A percentile compares a stretch with the other conserved stretches of the same genome.
Conservation (phyloP, 2,888 invertebrate species). For the Mesorhabditis sp. region DNA sequence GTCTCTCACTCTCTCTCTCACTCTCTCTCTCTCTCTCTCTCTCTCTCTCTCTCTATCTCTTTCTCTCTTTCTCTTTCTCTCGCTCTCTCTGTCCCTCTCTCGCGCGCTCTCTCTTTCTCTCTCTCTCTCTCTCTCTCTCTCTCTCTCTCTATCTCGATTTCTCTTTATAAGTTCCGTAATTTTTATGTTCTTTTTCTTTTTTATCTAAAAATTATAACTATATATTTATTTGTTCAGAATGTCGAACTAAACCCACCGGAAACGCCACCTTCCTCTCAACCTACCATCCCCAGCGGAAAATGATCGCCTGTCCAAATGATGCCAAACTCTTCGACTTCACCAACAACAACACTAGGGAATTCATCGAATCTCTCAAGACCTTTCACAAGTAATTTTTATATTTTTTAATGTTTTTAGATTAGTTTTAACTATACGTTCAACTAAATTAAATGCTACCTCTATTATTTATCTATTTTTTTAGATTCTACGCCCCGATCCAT, state of each 20-base stretch:
- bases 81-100: too few species aligned
- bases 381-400: conserved; percentile 35
- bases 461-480: conserved; percentile 17
- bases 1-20: too few species aligned
- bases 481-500: conserved; percentile 51
- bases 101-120: too few species aligned
- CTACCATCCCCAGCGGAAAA: background rate
- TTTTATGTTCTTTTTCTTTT: background rate
- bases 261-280: background rate
- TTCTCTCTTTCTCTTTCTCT: too few species aligned
- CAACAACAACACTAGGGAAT: conserved; percentile 34
- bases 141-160: too few species aligned
- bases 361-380: conserved; percentile 29
- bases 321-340: conserved; percentile 43
- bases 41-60: too few species aligned
- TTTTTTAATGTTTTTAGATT: background rate
- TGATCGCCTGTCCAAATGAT: conserved; percentile 48
- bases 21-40: too few species aligned
- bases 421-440: too few species aligned
- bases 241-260: background rate
- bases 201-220: background rate
- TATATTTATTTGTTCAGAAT: background rate
- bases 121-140: too few species aligned
- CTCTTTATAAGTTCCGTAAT: too few species aligned
- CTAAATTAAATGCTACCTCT: background rate